Evolutionary conservation across 2,113 vertebrate genomes (phyloP).

Genomic region (Tyto alba): DNA sequence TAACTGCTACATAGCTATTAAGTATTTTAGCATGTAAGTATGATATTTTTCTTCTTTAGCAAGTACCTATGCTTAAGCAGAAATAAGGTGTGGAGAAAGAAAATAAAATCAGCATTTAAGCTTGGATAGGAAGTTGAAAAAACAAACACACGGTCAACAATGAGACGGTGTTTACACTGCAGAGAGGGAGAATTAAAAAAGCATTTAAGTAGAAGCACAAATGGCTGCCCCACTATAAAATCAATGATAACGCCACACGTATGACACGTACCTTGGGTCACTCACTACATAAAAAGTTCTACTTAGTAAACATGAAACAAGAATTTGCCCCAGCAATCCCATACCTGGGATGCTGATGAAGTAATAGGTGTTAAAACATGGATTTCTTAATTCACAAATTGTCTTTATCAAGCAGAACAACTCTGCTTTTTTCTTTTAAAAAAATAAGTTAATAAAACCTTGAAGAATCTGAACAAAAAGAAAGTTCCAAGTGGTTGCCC

Average conservation of each 20-base stretch:
- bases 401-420: not conserved
- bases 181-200: not conserved
- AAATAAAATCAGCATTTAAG: not conserved
- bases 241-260: not conserved
- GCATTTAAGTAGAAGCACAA: not conserved
- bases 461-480: not conserved
- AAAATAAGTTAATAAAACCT: not conserved
- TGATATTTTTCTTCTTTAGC: slow-evolving; percentile 41
- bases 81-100: not conserved
- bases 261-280: not conserved
- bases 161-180: not conserved
- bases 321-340: not conserved
- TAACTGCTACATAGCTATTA: slow-evolving; percentile 48
- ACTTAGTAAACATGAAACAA: not conserved
- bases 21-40: slow-evolving; percentile 21
- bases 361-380: not conserved
- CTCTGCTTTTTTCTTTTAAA: not conserved
- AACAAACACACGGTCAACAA: not conserved
- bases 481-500: not conserved
- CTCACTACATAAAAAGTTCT: not conserved
- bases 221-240: not conserved
- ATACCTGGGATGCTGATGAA: not conserved
- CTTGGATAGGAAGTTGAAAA: not conserved
- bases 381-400: not conserved
- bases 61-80: not conserved